These are phyloP conservation scores for Calvadosia cruxmelitensis DNA, from an alignment of 30 jellyfish, hydroid and myxozoan genomes.

Conservation along the genomic window DNA sequence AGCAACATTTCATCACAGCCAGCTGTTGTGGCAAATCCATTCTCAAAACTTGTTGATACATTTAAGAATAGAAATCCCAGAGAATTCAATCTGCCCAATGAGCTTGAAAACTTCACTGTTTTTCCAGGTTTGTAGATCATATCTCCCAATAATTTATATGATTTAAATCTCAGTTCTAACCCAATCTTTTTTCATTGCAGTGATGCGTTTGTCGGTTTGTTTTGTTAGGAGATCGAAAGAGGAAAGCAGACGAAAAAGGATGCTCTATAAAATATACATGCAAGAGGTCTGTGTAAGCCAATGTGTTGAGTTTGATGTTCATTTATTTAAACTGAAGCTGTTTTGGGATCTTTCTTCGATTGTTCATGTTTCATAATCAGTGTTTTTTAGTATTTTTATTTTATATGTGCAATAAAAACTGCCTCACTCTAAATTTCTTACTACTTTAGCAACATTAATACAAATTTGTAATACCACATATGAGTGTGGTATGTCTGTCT, in stretches of 20 bases:
- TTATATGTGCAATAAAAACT: too few species aligned
- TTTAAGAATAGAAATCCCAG: conserved; percentile 72
- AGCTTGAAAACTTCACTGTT: conserved; percentile 73
- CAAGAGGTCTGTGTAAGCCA: too few species aligned
- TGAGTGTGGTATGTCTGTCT: too few species aligned
- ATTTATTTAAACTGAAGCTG: conserved; percentile 6
- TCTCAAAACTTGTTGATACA: conserved; percentile 55
- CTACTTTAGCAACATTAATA: too few species aligned
- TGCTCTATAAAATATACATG: too few species aligned
- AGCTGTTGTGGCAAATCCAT: conserved; percentile 19
- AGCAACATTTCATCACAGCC: neutral
- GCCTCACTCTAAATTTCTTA: too few species aligned
- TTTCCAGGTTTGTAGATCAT: conserved; percentile 59
- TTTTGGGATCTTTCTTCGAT: neutral
- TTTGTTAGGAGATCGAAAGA: conserved; percentile 67
- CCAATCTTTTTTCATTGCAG: neutral
- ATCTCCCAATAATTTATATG: neutral
- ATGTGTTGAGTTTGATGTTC: too few species aligned
- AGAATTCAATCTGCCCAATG: conserved; percentile 77
- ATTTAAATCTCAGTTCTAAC: too few species aligned
- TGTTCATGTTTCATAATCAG: neutral
- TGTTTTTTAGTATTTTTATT: neutral
- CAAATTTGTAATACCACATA: too few species aligned
- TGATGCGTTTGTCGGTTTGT: neutral
- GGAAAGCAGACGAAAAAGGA: conserved; percentile 18